Base-by-base conservation (phyloP, 2,113 vertebrate genomes). In the Bambusicola thoracicus region DNA sequence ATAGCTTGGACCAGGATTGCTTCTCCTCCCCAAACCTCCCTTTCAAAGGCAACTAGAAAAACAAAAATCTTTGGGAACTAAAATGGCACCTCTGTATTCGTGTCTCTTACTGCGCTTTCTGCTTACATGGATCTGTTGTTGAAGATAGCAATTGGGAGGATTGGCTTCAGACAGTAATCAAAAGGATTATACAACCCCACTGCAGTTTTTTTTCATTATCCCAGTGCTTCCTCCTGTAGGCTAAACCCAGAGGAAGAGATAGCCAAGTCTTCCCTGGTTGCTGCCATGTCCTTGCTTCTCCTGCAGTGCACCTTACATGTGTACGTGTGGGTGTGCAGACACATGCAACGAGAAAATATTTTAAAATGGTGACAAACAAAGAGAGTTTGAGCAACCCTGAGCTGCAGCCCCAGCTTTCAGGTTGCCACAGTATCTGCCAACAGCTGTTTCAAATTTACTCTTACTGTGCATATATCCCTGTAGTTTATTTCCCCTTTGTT, bases 401-500 rank as follows among this genome's bases (percentile, higher is more conserved):
- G 83, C 75, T 94, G 72, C 89, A 87, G 83, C 66, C 70, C 59
- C 40, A 67, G 69, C 65, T 85, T 93, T 94, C 79, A 94, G 77
- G 85, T 95, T 96, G 87, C 89, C 77, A 74, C 30, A 46, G 40
- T 62, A 55, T 95, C 81, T 95, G 87, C 90, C 86, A 84, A 66
- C 96, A 97, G 95, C 96, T 97, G 96, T 93, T 97, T 95, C 93
- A 81, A 95, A 94, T 96, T 95, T 89, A 89, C 49, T 95, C 70
- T 88, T 85, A 90, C 82, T 90, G 88, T 93, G 90, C 96, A 89
- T 94, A 94, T 92, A 97, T 96, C 92, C 81, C 94, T 91, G 76
- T 85, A 93, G 96, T 96, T 97, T 97, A 94, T 97, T 97, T 81
- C 91, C 32, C 69, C 81, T 96, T 94, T 95, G 89, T 97, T 97